phyloP scores from a whole-genome alignment of 2,888 invertebrate genomes.

The Sthenelais limicola region DNA sequence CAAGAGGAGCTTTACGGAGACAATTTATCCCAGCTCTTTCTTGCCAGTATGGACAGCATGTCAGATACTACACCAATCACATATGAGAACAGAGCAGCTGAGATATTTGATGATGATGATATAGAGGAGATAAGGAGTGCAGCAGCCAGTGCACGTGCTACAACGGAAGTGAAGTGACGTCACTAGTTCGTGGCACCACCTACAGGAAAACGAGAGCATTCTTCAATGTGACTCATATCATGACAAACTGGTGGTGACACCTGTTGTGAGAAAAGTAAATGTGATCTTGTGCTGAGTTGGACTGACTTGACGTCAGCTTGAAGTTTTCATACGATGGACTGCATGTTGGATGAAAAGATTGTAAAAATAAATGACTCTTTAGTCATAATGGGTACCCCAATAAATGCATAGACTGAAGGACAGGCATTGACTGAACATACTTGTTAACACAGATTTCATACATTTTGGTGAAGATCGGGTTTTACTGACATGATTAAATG shows the following conservation, averaged over 20 bases:
- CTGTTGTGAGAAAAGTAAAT: slow-evolving; percentile 17
- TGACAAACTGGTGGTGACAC: slow-evolving; percentile 35
- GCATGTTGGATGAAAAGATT: too few relatives aligned
- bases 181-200: slow-evolving; percentile 35
- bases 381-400: too few relatives aligned
- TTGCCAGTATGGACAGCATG: slow-evolving; percentile 50
- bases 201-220: slow-evolving; percentile 2
- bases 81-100: slow-evolving; percentile 49
- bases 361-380: too few relatives aligned
- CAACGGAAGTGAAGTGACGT: slow-evolving; percentile 32
- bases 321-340: too few relatives aligned
- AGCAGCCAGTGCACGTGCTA: slow-evolving; percentile 33
- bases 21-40: slow-evolving; percentile 51
- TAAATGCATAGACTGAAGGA: too few relatives aligned
- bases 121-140: slow-evolving; percentile 46
- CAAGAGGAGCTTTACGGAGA: slow-evolving; percentile 49
- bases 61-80: slow-evolving; percentile 51
- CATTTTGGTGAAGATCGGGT: too few relatives aligned
- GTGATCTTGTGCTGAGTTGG: slow-evolving; percentile 18
- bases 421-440: too few relatives aligned
- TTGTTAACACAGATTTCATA: too few relatives aligned
- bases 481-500: too few relatives aligned
- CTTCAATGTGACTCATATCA: too few relatives aligned
- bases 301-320: too few relatives aligned
- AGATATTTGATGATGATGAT: slow-evolving; percentile 51